Evolutionary conservation across 2,888 invertebrate genomes (phyloP), one percentile per base, ranked within the genome.

Genomic region (Ashinkailepas kermadecensis): DNA sequence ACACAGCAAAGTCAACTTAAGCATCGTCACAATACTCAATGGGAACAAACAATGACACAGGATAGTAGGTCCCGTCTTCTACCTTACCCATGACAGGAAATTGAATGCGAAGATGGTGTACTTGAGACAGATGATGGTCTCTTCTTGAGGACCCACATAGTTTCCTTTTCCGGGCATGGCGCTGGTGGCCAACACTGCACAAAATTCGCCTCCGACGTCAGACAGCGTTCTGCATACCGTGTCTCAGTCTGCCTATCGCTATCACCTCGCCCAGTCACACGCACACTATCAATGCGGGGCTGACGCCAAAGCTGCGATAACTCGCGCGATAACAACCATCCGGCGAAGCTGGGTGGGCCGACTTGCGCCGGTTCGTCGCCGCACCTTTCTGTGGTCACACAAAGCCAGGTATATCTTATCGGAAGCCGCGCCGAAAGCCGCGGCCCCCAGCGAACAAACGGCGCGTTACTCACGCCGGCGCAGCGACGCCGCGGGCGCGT

Each of bases 81-180:
- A 89, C 74, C 93, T 91, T 87, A 94, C 94, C 93, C 93, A 93
- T 86, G 93, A 88, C 81, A 95, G 90, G 81, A 93, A 91, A 87
- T 94, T 95, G 88, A 93, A 91, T 86, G 93, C 94, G 86, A 95
- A 92, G 84, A 95, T 88, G 80, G 93, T 92, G 88, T 94, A 95
- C 88, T 94, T 95, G 84, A 95, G 90, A 86, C 93, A 92, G 67
- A 81, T 81, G 58, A 81, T 67, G 39, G 74, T 78, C 79, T 82
- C 82, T 64, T 78, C 80, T 13, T 82, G 81, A 6, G 81, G 79
- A 2, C 21, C 57, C 8, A 78, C 67, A 59, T 82, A 82, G 15
- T 54, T 74, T 1, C 74, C 74, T 18, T 74, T 39, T 18, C 74
- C 74, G 18, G 74, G 74, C 74, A 74, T 74, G 54, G 74, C 54